These are phyloP conservation scores for Phenganax subtilis DNA, from an alignment of 92 coral and sea anemone species.

Conservation along the genomic window DNA sequence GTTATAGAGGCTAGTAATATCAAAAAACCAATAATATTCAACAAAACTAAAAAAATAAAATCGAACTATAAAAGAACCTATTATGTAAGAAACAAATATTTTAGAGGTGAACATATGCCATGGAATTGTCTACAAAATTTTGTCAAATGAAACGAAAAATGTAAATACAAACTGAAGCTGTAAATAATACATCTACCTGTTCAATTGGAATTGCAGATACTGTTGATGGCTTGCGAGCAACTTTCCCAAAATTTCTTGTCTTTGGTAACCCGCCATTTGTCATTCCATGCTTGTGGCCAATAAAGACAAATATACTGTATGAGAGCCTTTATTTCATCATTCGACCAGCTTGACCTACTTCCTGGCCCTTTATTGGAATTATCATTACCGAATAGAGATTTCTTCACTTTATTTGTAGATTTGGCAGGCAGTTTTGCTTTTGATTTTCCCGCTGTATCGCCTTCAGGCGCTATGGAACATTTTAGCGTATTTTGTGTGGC, in stretches of 20 bases:
- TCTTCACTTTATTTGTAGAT: constrained; percentile 7
- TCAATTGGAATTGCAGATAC: constrained; percentile 14
- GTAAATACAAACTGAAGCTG: no score
- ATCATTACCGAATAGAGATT: constrained; percentile 24
- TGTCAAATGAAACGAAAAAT: neutral
- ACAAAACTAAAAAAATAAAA: neutral
- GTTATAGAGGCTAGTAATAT: neutral
- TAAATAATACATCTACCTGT: constrained; percentile 19
- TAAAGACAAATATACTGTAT: constrained; percentile 27
- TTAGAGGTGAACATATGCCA: no score
- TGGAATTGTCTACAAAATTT: neutral
- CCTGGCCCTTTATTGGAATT: constrained; percentile 23
- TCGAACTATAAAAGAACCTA: no score
- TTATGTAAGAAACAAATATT: no score
- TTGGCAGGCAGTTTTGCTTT: constrained; percentile 20
- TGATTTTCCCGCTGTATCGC: constrained; percentile 32
- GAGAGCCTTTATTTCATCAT: constrained; percentile 28
- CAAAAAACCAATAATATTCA: neutral
- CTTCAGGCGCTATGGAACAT: constrained; percentile 21
- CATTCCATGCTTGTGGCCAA: constrained; percentile 29
- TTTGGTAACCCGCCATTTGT: constrained; percentile 30
- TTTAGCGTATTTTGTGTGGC: constrained; percentile 12
- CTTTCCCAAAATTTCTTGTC: constrained; percentile 19
- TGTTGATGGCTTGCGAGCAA: constrained; percentile 20
- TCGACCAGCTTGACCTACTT: constrained; percentile 7